A percentile compares a stretch with the other conserved stretches of the same genome.
These are phyloP conservation scores for Amblyornis subalaris DNA, from an alignment of 2,113 vertebrate genomes.

Conservation along the genomic window DNA sequence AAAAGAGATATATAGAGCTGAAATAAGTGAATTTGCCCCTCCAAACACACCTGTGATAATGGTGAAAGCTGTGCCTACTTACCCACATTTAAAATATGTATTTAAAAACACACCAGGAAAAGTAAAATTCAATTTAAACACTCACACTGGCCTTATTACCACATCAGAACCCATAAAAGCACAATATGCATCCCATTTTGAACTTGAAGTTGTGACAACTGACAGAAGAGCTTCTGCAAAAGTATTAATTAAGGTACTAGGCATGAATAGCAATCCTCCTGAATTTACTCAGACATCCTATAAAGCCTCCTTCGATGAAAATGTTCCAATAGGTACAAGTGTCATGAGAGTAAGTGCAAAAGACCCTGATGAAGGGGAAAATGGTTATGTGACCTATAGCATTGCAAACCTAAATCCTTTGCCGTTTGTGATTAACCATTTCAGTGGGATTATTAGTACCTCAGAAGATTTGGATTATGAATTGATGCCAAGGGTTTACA, in stretches of 20 bases:
- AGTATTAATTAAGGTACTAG: slow-evolving; percentile 85
- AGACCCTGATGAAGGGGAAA: slow-evolving; percentile 89
- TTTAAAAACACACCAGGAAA: slow-evolving; percentile 82
- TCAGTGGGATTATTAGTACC: slow-evolving; percentile 89
- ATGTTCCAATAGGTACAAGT: slow-evolving; percentile 84
- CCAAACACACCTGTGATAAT: slow-evolving; percentile 88
- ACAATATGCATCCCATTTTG: slow-evolving; percentile 76
- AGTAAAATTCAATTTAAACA: slow-evolving; percentile 82
- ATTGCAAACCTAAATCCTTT: slow-evolving; percentile 86
- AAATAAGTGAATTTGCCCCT: slow-evolving; percentile 92
- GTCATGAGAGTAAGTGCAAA: slow-evolving; percentile 84
- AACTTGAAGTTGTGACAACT: slow-evolving; percentile 86
- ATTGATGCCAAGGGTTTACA: slow-evolving; percentile 94
- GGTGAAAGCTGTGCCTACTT: slow-evolving; percentile 83
- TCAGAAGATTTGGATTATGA: slow-evolving; percentile 91
- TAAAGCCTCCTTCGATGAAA: slow-evolving; percentile 90
- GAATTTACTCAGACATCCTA: slow-evolving; percentile 91
- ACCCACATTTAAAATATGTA: slow-evolving; percentile 83
- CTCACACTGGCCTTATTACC: slow-evolving; percentile 89
- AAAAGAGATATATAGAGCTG: slow-evolving; percentile 86
- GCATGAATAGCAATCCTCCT: slow-evolving; percentile 88
- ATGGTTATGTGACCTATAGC: slow-evolving; percentile 95
- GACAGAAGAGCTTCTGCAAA: slow-evolving; percentile 84
- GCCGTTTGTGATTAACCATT: slow-evolving; percentile 91
- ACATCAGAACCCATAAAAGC: slow-evolving; percentile 83